Percentiles rank a stretch among this genome's conserved stretches.
These are phyloP conservation scores for Machimus rusticus DNA, from an alignment of 2,888 invertebrate genomes.

Conservation along the genomic window DNA sequence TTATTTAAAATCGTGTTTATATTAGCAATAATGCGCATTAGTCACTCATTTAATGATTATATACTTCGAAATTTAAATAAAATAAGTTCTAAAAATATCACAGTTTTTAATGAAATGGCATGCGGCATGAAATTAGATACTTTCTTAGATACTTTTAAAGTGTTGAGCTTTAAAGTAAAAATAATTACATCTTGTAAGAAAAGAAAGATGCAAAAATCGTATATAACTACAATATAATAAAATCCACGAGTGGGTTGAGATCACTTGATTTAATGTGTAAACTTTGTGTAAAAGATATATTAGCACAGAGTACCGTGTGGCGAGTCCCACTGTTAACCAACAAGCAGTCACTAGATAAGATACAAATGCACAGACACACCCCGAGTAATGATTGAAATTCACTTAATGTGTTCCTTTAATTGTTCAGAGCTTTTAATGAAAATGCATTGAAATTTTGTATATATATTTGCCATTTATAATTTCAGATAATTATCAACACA, in stretches of 20 bases:
- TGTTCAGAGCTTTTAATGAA: background rate
- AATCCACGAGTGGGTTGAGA: background rate
- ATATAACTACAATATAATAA: background rate
- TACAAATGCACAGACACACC: slow-evolving; percentile 25
- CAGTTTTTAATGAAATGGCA: background rate
- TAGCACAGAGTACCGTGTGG: background rate
- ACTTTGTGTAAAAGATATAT: background rate
- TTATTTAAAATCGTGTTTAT: background rate
- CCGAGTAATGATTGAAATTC: slow-evolving; percentile 24
- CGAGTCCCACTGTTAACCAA: background rate
- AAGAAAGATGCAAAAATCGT: background rate
- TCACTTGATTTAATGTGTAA: background rate
- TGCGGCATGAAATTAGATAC: background rate
- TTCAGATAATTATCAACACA: slow-evolving; percentile 20
- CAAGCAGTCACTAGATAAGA: background rate
- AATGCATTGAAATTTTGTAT: background rate
- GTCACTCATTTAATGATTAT: background rate
- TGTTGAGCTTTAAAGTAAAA: background rate
- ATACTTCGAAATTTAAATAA: background rate
- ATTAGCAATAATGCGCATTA: background rate
- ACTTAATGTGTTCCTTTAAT: background rate
- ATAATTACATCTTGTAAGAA: background rate
- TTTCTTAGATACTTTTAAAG: background rate
- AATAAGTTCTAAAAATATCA: background rate
- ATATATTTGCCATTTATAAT: background rate